Base-by-base conservation (phyloP, 1,140 invertebrate genomes). In the Eriosoma lanigerum region DNA sequence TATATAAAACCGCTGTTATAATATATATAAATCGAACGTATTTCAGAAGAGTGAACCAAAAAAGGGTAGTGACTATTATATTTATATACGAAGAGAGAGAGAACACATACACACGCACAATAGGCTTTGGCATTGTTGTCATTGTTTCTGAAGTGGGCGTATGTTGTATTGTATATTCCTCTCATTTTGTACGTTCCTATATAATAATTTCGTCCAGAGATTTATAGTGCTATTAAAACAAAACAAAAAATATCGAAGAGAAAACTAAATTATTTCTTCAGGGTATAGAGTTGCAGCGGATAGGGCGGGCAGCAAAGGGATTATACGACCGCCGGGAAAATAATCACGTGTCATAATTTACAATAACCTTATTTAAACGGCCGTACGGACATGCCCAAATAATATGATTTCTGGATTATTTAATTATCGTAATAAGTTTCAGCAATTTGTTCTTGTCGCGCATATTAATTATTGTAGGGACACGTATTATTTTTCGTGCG, bases 121-220 rank as follows among this genome's bases (percentile, higher is more conserved):
- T 78, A 48, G 75, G 21, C 75, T 78, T 78, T 60, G 54, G 75
- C 75, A 26, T 78, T 78, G 75, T 78, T 78, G 75, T 78, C 75
- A 78, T 78, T 78, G 75, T 78, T 78, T 78, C 75, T 78, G 75
- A 62, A 78, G 75, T 78, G 75, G 75, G 75, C 75, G 75, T 78
- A 78, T 46, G 75, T 62, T 78, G 54, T 78, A 78, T 60, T 78
- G 54, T 78, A 38, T 78, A 29, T 78, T 60, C 19, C 75, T 78
- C 75, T 60, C 75, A 29, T 76, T 76, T 76, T 32, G 73, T 46
- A 38, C 48, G 54, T 62, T 62, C 56, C 54, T 60, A 78, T 38
- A 38, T 4, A 4, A 38, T 78, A 78, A 60, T 78, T 78, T 78
- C 56, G 38, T 78, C 54, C 21, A 56, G 48, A 78, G 75, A 78